A percentile compares a stretch with the other conserved stretches of the same genome.
Evolutionary conservation across 2,797 vertebrate species (phyloP).

Genomic region (Emydoidea blandingii): DNA sequence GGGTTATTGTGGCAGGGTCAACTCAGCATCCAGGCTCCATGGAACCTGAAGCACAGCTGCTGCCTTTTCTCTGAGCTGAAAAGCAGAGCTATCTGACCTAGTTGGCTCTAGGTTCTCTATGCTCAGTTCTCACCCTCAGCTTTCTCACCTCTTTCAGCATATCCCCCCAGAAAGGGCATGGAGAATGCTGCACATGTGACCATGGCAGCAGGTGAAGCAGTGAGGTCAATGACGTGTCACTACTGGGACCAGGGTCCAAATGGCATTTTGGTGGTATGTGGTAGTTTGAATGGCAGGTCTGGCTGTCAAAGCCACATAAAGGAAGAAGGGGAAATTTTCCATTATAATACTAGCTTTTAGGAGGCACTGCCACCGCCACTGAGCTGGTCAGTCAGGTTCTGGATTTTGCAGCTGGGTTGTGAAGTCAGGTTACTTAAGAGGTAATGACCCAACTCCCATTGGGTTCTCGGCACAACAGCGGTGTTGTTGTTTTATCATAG

Average conservation of each 20-base stretch:
- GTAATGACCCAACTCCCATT: neutral
- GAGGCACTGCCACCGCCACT: neutral
- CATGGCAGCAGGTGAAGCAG: neutral
- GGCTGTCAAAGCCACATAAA: neutral
- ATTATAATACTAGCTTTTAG: neutral
- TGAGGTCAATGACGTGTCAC: neutral
- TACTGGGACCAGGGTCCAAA: neutral
- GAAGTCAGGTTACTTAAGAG: neutral
- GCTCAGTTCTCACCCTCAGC: neutral
- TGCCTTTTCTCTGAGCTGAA: fast-evolving
- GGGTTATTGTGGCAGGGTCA: neutral
- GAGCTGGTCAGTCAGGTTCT: neutral
- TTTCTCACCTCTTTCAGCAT: neutral
- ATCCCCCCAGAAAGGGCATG: neutral
- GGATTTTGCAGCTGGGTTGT: neutral
- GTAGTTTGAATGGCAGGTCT: neutral
- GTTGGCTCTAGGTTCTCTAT: fast-evolving
- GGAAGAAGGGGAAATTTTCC: neutral
- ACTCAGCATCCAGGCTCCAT: fast-evolving
- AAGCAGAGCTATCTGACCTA: neutral
- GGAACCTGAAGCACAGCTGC: neutral
- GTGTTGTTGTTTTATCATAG: neutral
- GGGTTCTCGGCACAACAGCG: neutral
- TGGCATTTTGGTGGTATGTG: neutral
- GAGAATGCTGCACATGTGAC: neutral